Evolutionary conservation across 2,113 vertebrate genomes (phyloP), one percentile per base, ranked within the genome.

Genomic region (Pelodiscus sinensis): DNA sequence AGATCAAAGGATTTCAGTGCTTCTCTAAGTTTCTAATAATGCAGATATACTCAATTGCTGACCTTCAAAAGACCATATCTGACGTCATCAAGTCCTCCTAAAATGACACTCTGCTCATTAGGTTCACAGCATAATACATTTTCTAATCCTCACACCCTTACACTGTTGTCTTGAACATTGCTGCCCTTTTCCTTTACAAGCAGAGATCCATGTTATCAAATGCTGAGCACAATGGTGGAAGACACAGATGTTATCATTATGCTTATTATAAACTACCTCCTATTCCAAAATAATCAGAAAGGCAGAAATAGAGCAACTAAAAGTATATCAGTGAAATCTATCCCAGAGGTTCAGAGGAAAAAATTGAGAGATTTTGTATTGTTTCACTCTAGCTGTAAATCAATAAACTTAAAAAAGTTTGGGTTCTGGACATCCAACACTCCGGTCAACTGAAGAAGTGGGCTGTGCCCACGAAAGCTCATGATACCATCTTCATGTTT

Each of bases 61-160:
- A 98, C 96, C 96, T 98, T 98, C 96, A 95, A 96, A 97, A 97
- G 93, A 97, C 94, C 89, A 94, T 56, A 94, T 93, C 62, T 98
- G 95, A 97, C 2, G 10, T 96, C 96, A 98, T 54, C 24, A 31
- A 44, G 79, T 90, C 92, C 79, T 94, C 11, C 85, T 89, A 87
- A 95, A 97, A 96, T 88, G 88, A 90, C 85, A 97, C 77, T 31
- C 73, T 89, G 82, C 85, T 97, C 93, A 77, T 68, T 95, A 95
- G 52, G n/a, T 85, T 96, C 60, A n/a, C 84, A 88, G 52, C 51
- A 96, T 68, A 93, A 92, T 84, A 81, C 54, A 86, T 93, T 95
- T 97, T 95, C 85, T 93, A 91, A 96, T 94, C 65, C 86, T 96
- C 84, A 90, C 92, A 95, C 87, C 62, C 95, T 97, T 85, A 90